A percentile compares a stretch with the other conserved stretches of the same genome.
Evolutionary conservation across 1,140 invertebrate genomes (phyloP).

Genomic region (Gonatopus flavifemur): DNA sequence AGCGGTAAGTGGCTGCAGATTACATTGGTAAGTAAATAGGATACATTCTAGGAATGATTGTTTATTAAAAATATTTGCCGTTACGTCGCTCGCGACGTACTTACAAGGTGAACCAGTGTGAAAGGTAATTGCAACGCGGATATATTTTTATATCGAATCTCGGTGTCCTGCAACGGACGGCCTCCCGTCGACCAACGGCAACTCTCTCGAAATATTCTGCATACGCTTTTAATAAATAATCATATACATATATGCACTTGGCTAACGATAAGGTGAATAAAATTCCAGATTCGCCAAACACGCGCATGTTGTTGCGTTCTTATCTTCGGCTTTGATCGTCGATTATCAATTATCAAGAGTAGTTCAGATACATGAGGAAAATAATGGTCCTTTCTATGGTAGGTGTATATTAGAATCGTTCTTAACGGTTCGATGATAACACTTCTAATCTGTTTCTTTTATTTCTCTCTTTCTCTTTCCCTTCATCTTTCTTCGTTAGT

Average conservation of each 20-base stretch:
- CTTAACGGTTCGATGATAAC: too few species aligned
- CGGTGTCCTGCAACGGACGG: not conserved
- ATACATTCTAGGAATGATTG: slow-evolving; percentile 29
- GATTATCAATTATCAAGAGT: not conserved
- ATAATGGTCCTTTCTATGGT: not conserved
- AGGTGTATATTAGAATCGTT: too few species aligned
- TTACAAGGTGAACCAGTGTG: slow-evolving; percentile 36
- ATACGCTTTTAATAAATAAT: slow-evolving; percentile 24
- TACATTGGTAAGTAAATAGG: too few species aligned
- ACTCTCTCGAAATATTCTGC: too few species aligned
- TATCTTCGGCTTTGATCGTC: too few species aligned
- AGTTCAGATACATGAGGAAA: too few species aligned
- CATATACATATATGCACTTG: slow-evolving; percentile 5
- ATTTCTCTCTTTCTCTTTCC: too few species aligned
- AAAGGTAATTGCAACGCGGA: slow-evolving; percentile 37
- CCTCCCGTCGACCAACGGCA: too few species aligned
- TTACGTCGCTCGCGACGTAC: slow-evolving; percentile 24
- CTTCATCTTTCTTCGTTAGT: too few species aligned
- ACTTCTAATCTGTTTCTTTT: too few species aligned
- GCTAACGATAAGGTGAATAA: slow-evolving; percentile 17
- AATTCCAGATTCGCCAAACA: slow-evolving; percentile 20
- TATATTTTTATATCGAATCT: slow-evolving; percentile 28
- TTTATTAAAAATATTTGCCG: slow-evolving; percentile 38
- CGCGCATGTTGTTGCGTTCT: too few species aligned
- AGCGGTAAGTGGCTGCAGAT: too few species aligned